Conservation (phyloP, 1,140 invertebrate species). For the Anastrepha obliqua region DNA sequence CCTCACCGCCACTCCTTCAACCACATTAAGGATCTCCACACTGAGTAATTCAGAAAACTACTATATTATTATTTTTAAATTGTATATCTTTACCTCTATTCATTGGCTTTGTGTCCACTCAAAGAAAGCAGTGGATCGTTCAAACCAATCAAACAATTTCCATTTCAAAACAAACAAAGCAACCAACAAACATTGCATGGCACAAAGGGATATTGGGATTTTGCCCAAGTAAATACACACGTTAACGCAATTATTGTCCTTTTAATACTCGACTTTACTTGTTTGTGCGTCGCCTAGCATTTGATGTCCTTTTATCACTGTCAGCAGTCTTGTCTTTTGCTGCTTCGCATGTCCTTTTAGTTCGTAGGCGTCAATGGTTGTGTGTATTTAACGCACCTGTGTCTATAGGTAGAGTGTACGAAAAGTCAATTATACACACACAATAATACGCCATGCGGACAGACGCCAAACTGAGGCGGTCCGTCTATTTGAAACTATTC, state of each 20-base stretch:
- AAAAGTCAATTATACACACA: conserved; percentile 45
- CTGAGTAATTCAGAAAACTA: neutral
- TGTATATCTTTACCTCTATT: neutral
- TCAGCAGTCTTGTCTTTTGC: conserved; percentile 15
- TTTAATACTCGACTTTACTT: neutral
- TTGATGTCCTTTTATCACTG: conserved; percentile 2
- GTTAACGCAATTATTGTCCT: conserved; percentile 1
- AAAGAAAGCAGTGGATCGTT: neutral
- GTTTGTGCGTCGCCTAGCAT: neutral
- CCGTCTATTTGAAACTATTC: conserved; percentile 43
- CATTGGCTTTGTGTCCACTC: neutral
- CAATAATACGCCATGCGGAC: neutral
- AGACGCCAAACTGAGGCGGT: conserved; percentile 28
- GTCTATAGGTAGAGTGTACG: neutral
- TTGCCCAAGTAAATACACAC: neutral
- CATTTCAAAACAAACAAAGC: conserved; percentile 32
- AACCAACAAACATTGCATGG: neutral
- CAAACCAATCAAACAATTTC: conserved; percentile 41
- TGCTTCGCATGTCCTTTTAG: conserved; percentile 32
- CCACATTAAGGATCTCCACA: neutral
- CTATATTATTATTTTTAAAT: neutral
- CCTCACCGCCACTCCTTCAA: conserved; percentile 1
- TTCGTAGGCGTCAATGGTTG: conserved; percentile 53
- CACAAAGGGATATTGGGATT: neutral
- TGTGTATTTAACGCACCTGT: conserved; percentile 55